Evolutionary conservation across 2,888 invertebrate species (phyloP).

Genomic region (Cephus runcator): DNA sequence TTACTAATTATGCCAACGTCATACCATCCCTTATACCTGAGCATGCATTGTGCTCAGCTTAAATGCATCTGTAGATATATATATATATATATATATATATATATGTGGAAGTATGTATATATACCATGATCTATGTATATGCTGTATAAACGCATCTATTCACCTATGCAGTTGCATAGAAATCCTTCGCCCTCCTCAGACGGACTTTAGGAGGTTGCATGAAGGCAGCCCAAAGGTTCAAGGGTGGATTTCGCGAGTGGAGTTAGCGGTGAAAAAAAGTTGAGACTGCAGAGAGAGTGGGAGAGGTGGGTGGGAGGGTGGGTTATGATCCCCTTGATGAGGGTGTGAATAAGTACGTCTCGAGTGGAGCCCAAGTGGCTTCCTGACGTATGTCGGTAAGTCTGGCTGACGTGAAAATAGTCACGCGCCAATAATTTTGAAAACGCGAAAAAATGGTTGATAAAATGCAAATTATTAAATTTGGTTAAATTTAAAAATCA

Average conservation of each 20-base stretch:
- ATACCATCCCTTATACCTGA: neutral
- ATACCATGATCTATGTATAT: too few species aligned
- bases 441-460: constrained; percentile 5
- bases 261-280: constrained; percentile 20
- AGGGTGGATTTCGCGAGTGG: neutral
- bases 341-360: constrained; percentile 60
- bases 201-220: constrained; percentile 22
- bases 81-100: too few species aligned
- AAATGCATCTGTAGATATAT: neutral
- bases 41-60: neutral
- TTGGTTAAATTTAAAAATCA: neutral
- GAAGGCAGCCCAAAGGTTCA: neutral
- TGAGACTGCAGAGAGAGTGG: constrained; percentile 23
- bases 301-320: constrained; percentile 17
- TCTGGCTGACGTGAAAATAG: neutral
- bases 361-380: constrained; percentile 34
- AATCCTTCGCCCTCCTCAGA: constrained; percentile 27
- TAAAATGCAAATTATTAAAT: neutral
- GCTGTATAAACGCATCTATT: neutral
- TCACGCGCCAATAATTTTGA: constrained; percentile 33
- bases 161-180: constrained; percentile 1
- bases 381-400: neutral
- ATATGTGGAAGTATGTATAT: too few species aligned
- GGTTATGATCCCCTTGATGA: constrained; percentile 44
- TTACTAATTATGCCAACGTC: neutral